Conservation (phyloP, 2,113 vertebrate species). For the Pteronura brasiliensis region DNA sequence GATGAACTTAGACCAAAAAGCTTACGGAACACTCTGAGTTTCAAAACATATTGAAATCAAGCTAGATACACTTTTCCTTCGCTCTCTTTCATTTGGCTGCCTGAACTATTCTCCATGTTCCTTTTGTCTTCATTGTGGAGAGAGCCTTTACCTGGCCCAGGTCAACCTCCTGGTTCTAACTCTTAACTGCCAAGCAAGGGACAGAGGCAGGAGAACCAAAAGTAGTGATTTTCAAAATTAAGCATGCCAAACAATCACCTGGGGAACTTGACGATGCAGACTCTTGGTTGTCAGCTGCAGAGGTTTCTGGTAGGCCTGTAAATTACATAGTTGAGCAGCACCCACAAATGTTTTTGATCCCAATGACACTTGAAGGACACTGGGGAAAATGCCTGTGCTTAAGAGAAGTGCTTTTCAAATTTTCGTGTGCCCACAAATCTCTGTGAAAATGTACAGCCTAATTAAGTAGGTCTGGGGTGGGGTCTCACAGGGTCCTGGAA, state of each 20-base stretch:
- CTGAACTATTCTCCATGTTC: background rate
- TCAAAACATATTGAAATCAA: background rate
- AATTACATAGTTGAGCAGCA: background rate
- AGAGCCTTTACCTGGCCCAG: background rate
- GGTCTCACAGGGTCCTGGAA: background rate
- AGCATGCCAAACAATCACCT: background rate
- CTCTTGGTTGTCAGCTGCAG: background rate
- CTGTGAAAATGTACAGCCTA: background rate
- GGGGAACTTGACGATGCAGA: too few relatives aligned
- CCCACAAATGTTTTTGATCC: background rate
- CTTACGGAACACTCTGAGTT: background rate
- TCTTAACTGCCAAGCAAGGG: background rate
- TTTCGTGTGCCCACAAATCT: background rate
- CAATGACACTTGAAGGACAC: background rate
- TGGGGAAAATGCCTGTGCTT: background rate
- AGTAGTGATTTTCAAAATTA: background rate
- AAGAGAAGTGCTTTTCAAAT: background rate
- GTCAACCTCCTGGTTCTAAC: background rate
- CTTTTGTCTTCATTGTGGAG: background rate
- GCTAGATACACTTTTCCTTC: background rate
- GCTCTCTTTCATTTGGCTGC: background rate
- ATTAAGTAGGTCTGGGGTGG: background rate
- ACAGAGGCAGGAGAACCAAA: background rate
- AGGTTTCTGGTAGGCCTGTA: background rate
- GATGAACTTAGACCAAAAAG: slow-evolving; percentile 9